phyloP scores from a whole-genome alignment of 2,113 vertebrate species.

The Corythoichthys haematopterus region DNA sequence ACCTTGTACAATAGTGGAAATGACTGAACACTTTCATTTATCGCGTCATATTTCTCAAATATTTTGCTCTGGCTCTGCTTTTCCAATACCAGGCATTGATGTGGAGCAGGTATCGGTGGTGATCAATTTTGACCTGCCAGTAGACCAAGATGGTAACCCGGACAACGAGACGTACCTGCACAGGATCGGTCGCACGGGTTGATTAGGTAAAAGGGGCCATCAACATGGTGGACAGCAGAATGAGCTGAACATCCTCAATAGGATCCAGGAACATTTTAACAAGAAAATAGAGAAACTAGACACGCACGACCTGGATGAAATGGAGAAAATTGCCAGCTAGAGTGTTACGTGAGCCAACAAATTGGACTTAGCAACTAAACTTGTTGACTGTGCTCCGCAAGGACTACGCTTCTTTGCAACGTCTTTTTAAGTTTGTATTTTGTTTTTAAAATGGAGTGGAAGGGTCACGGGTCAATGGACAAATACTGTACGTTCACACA shows the following conservation, averaged over 20 bases:
- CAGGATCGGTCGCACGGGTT: constrained; percentile 90
- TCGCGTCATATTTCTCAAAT: background rate
- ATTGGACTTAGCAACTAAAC: background rate
- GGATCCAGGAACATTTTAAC: constrained; percentile 89
- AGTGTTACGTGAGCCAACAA: background rate
- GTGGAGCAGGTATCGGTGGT: constrained; percentile 96
- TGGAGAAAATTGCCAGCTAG: constrained; percentile 92
- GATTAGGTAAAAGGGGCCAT: constrained; percentile 95
- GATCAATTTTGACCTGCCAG: constrained; percentile 95
- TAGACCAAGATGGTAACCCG: constrained; percentile 91
- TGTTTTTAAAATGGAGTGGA: constrained; percentile 51
- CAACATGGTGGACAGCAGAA: constrained; percentile 97
- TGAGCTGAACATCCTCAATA: constrained; percentile 91
- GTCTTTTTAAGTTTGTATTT: constrained; percentile 42
- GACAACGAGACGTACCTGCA: constrained; percentile 97
- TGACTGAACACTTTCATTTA: background rate
- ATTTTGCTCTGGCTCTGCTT: background rate
- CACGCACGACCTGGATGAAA: constrained; percentile 93
- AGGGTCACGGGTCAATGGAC: constrained; percentile 36
- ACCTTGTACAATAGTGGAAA: too few species aligned
- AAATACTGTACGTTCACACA: constrained; percentile 55
- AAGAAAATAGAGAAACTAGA: constrained; percentile 92
- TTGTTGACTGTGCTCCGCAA: constrained; percentile 43
- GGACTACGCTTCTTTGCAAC: constrained; percentile 58
- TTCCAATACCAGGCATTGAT: constrained; percentile 79